These are phyloP conservation scores for Mastacembelus armatus DNA, from an alignment of 2,797 vertebrate species.

Conservation along the genomic window DNA sequence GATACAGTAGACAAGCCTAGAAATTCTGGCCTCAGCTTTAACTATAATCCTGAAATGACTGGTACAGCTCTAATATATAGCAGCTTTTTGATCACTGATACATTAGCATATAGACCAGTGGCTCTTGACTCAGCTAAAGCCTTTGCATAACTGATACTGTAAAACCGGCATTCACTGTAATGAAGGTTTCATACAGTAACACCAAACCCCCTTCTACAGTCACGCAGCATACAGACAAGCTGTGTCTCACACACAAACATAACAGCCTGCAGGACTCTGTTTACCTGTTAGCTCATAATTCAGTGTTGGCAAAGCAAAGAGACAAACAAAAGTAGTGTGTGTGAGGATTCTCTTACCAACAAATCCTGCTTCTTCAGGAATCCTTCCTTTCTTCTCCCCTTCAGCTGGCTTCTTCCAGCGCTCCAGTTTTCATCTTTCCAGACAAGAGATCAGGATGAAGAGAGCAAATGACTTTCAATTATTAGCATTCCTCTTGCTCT, in stretches of 20 bases:
- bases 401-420: conserved; percentile 65
- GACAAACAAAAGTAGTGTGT: conserved; percentile 60
- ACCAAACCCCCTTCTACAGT: conserved; percentile 31
- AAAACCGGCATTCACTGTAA: conserved; percentile 33
- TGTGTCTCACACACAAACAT: conserved; percentile 35
- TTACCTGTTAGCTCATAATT: conserved; percentile 49
- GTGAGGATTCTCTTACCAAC: conserved; percentile 66
- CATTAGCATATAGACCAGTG: conserved; percentile 16
- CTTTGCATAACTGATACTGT: conserved; percentile 43
- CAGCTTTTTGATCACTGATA: conserved; percentile 45
- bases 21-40: conserved; percentile 66
- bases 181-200: conserved; percentile 48
- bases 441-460: conserved; percentile 35
- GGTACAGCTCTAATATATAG: conserved; percentile 19
- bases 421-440: conserved; percentile 67
- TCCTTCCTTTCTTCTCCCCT: conserved; percentile 55
- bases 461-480: conserved; percentile 56
- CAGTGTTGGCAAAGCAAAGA: conserved; percentile 41
- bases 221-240: conserved; percentile 68
- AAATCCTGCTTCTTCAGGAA: conserved; percentile 65
- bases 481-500: conserved; percentile 64
- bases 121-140: conserved; percentile 67
- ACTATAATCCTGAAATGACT: conserved; percentile 48
- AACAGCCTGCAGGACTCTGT: conserved; percentile 23
- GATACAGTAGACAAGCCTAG: conserved; percentile 71